Evolutionary conservation across 2,113 vertebrate species (phyloP), one percentile per base, ranked within the genome.

Genomic region (Hippoglossus stenolepis): DNA sequence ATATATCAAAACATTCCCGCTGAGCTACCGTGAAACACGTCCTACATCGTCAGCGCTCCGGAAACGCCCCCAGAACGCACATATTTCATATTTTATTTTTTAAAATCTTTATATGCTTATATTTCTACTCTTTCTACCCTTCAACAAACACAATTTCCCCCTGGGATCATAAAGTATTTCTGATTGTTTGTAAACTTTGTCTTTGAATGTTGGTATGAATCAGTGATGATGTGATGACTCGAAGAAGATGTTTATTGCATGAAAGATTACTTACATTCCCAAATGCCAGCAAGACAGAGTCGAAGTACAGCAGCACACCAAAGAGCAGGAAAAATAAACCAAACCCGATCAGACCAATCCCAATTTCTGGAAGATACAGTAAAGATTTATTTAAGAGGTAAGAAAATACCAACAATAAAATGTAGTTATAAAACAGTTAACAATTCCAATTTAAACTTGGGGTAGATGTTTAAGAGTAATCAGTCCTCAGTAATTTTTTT

Each of bases 221-320:
- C 40, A 43, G 40, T 43, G 40, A 43, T n/a, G 49, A 28, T 65
- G 23, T 15, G 40, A 12, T 43, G 40, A 38, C 13, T 28, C 20
- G 63, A 58, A 45, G 47, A 5, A 57, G 3, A 43, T 38, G 60
- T 35, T 17, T 69, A 20, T 43, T 1, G 6, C 69, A 53, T 38
- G n/a, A 31, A 18, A 53, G 23, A 59, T 38, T n/a, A 97, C 97
- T 98, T 92, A 98, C 97, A 0, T 99, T 98, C 88, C 97, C 97
- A 7, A 98, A 97, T 31, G 95, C 97, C 92, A 98, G 71, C 72
- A 98, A 93, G 79, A 97, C 96, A 0, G 95, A 94, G 85, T 99
- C 97, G 61, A 98, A 98, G 93, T 98, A 98, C 75, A 99, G 90
- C 60, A 98, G 85, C 15, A 96, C 65, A 23, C 97, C 97, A n/a